Conservation (phyloP, 2,888 invertebrate genomes). For the Cantharis nigra region DNA sequence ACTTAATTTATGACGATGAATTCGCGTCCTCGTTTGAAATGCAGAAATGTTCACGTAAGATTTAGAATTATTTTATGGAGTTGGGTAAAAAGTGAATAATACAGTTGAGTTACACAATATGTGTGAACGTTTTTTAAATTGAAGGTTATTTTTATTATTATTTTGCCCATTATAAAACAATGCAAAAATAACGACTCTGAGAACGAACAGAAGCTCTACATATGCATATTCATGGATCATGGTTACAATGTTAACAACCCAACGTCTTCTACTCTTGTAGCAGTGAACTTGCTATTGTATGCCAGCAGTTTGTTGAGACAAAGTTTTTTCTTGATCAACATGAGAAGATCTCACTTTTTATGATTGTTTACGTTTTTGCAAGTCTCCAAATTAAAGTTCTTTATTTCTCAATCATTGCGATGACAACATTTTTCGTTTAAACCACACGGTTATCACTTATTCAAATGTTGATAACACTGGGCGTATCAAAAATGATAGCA, state of each 20-base stretch:
- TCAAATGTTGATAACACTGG: background rate
- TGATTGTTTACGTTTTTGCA: background rate
- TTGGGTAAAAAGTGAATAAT: background rate
- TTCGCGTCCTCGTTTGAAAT: background rate
- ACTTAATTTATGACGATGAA: background rate
- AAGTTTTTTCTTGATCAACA: background rate
- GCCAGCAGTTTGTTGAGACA: background rate
- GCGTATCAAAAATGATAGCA: background rate
- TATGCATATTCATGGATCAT: background rate
- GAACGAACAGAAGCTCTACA: background rate
- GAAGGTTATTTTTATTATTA: background rate
- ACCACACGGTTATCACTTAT: background rate
- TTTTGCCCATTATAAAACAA: background rate
- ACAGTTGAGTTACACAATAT: background rate
- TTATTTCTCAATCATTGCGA: background rate
- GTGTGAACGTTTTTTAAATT: background rate
- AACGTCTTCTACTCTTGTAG: background rate
- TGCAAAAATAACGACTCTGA: background rate
- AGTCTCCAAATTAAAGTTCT: background rate
- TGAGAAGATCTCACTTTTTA: background rate
- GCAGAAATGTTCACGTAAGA: background rate
- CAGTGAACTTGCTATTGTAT: background rate
- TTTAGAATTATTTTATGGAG: background rate
- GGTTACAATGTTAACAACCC: background rate
- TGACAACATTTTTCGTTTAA: background rate